Conservation (phyloP, 2,888 invertebrate species). For the Sericinus montela region DNA sequence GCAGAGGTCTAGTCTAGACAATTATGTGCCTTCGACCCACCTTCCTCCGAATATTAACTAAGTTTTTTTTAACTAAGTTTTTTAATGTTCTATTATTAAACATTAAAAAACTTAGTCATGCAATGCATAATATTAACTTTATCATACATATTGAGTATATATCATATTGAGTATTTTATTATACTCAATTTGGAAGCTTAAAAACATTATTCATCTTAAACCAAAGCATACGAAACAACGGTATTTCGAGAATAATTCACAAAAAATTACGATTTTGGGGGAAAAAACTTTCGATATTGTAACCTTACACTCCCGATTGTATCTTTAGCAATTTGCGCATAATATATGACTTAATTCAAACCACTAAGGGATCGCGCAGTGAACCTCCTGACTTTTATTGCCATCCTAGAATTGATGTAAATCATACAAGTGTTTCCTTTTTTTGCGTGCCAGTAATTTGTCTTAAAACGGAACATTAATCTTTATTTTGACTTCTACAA, state of each 20-base stretch:
- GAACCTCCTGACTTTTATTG: conserved; percentile 34
- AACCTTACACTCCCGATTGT: conserved; percentile 42
- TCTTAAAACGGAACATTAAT: conserved; percentile 41
- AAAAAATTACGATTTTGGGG: background rate
- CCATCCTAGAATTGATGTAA: conserved; percentile 35
- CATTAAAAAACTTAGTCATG: too few species aligned
- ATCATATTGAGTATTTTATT: too few species aligned
- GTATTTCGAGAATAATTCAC: conserved; percentile 7
- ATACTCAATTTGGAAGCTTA: too few species aligned
- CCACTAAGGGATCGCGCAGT: conserved; percentile 25
- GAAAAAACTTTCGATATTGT: conserved; percentile 4
- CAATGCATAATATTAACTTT: too few species aligned
- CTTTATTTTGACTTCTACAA: conserved; percentile 34
- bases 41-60: too few species aligned
- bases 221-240: background rate
- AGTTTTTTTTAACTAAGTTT: too few species aligned
- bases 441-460: conserved; percentile 45
- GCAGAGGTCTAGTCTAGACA: too few species aligned
- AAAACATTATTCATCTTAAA: too few species aligned
- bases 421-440: conserved; percentile 42
- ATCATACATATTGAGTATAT: too few species aligned
- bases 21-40: too few species aligned
- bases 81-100: too few species aligned
- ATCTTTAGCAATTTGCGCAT: conserved; percentile 68
- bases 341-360: conserved; percentile 71